Evolutionary conservation across 1,140 invertebrate genomes (phyloP), one percentile per base, ranked within the genome.

Genomic region (Saxidomus purpurata): DNA sequence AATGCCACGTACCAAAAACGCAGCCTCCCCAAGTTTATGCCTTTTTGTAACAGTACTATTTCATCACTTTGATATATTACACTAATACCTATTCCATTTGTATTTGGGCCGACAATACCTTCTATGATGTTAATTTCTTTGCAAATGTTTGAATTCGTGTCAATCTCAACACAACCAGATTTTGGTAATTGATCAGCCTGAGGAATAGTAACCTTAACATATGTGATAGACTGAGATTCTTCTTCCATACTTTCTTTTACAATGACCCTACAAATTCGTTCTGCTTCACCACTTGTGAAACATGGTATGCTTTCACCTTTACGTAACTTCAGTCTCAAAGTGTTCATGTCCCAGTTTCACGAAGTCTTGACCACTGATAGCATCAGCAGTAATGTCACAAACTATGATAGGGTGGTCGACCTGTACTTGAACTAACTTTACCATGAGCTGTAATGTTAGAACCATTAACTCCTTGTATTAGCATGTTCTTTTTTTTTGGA

Each of bases 341-440:
- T n/a, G 22, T 74, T 36, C 36, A 74, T 43, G 22, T 74, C 71
- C 38, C 36, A 74, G 31, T 25, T 63, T 15, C 38, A 83, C 40
- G 28, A 83, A 83, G 28, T 83, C 55, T 67, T 61, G 80, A 11
- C 80, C 80, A 63, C 38, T 40, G 36, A 63, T 63, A 28, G 55
- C 80, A 19, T 83, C 59, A 28, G 59, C 13, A 22, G 61, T 83
- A 13, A 83, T 83, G 36, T 83, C 25, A 83, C 80, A 83, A 25
- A 83, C 80, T 28, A 83, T 67, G 11, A 83, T 43, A 4, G 71
- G 71, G n/a, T 74, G 71, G 3, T 74, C 36, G 17, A 74, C 25
- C 43, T 43, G 36, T 15, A 43, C n/a, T 22, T 74, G 36, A 47
- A 34, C 71, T 9, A 74, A 25, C 38, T 19, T 43, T 43, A 19